Percentiles rank a stretch among this genome's conserved stretches.
Evolutionary conservation across 2,797 vertebrate genomes (phyloP).

Genomic region (Micropoecilia bifurca): DNA sequence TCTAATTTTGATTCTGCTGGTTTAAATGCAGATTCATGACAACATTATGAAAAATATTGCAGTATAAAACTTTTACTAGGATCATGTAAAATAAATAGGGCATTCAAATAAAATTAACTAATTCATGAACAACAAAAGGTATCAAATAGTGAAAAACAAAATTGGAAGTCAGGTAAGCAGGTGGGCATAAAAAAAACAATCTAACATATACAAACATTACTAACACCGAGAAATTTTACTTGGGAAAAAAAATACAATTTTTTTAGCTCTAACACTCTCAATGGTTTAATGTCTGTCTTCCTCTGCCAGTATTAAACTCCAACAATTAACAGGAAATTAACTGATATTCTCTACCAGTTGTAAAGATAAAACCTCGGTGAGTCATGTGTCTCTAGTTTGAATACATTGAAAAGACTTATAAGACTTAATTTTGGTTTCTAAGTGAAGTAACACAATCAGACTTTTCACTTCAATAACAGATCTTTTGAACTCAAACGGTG

Average conservation of each 20-base stretch:
- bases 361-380: neutral
- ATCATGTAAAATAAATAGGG: neutral
- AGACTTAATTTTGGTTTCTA: neutral
- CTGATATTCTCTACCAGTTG: neutral
- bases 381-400: slow-evolving; percentile 11
- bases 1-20: neutral
- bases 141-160: neutral
- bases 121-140: neutral
- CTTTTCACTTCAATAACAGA: neutral
- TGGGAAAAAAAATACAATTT: neutral
- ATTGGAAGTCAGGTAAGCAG: neutral
- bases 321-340: neutral
- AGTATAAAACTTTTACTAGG: no score
- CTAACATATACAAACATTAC: neutral
- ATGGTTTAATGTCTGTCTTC: neutral
- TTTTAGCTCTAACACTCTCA: neutral
- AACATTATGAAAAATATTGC: neutral
- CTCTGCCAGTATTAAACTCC: neutral
- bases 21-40: no score
- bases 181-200: neutral
- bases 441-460: neutral
- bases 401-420: slow-evolving; percentile 2
- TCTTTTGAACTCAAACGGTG: neutral
- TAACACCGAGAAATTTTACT: neutral
- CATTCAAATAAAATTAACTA: neutral